phyloP scores from a whole-genome alignment of 2,888 invertebrate species.

The Azorinus chamasolen region DNA sequence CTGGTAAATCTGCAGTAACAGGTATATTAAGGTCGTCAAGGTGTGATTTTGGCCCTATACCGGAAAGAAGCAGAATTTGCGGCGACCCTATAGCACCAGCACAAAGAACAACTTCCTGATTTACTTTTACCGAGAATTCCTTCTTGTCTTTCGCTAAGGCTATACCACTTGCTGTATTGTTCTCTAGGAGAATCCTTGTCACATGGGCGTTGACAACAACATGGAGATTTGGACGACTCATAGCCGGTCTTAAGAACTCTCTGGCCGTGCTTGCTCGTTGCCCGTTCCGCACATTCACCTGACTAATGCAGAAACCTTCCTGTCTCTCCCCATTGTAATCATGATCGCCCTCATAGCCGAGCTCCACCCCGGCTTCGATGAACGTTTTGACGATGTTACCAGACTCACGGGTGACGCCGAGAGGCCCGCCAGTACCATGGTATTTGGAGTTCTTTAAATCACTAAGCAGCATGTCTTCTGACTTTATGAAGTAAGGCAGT shows the following conservation, averaged over 20 bases:
- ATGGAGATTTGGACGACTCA: conserved; percentile 75
- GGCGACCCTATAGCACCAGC: conserved; percentile 85
- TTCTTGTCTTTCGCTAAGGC: conserved; percentile 68
- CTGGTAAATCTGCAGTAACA: conserved; percentile 80
- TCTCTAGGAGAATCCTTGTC: conserved; percentile 69
- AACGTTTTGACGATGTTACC: conserved; percentile 15
- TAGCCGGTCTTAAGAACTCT: conserved; percentile 79
- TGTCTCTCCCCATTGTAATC: conserved; percentile 54
- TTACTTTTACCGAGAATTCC: conserved; percentile 63
- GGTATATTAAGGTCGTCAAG: conserved; percentile 81
- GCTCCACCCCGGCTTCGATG: conserved; percentile 43
- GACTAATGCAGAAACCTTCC: conserved; percentile 42
- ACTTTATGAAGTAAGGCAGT: conserved; percentile 53
- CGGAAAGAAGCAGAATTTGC: conserved; percentile 84
- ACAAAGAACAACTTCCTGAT: conserved; percentile 80
- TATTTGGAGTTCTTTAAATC: conserved; percentile 32
- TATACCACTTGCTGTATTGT: conserved; percentile 72
- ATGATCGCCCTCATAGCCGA: conserved; percentile 65
- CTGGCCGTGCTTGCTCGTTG: conserved; percentile 79
- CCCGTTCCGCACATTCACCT: conserved; percentile 65
- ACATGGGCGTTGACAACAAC: conserved; percentile 68
- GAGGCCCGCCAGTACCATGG: conserved; percentile 43
- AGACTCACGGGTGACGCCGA: conserved; percentile 87
- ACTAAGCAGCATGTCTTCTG: conserved; percentile 45
- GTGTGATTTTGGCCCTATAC: conserved; percentile 84